phyloP scores from a whole-genome alignment of 2,888 invertebrate species.

The Acrobasis suavella region DNA sequence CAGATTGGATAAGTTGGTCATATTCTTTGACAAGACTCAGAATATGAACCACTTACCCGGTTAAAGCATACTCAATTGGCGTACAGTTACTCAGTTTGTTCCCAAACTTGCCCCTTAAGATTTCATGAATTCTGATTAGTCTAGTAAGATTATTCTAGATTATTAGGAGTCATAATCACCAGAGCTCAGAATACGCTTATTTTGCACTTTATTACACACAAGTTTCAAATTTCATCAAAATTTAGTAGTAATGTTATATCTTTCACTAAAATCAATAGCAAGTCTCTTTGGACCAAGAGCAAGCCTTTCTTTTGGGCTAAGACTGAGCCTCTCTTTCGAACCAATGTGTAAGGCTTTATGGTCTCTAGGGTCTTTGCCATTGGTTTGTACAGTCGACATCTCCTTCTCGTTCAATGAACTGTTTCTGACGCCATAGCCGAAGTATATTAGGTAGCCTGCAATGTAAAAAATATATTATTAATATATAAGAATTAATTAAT shows the following conservation, averaged over 20 bases:
- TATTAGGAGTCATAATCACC: too few relatives aligned
- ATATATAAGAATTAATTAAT: too few relatives aligned
- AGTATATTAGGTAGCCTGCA: slow-evolving; percentile 92
- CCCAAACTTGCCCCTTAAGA: too few relatives aligned
- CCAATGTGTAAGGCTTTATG: background rate
- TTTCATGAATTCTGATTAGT: too few relatives aligned
- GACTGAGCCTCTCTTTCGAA: background rate
- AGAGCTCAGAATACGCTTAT: background rate
- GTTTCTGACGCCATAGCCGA: slow-evolving; percentile 90
- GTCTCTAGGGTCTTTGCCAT: slow-evolving; percentile 33
- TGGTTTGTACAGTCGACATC: slow-evolving; percentile 31
- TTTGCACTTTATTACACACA: background rate
- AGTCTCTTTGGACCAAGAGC: background rate
- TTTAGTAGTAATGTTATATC: slow-evolving; percentile 60
- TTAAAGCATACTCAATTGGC: too few relatives aligned
- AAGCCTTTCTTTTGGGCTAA: background rate
- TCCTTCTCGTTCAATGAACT: slow-evolving; percentile 83
- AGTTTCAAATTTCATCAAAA: slow-evolving; percentile 46
- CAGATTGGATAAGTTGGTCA: too few relatives aligned
- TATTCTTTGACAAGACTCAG: too few relatives aligned
- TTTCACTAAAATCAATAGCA: slow-evolving; percentile 29
- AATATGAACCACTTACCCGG: too few relatives aligned
- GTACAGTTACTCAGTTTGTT: too few relatives aligned
- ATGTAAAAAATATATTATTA: slow-evolving; percentile 23
- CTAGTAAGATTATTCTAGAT: background rate